These are phyloP conservation scores for Petrocephalus sullivani DNA, from an alignment of 2,797 vertebrate genomes.

Conservation along the genomic window DNA sequence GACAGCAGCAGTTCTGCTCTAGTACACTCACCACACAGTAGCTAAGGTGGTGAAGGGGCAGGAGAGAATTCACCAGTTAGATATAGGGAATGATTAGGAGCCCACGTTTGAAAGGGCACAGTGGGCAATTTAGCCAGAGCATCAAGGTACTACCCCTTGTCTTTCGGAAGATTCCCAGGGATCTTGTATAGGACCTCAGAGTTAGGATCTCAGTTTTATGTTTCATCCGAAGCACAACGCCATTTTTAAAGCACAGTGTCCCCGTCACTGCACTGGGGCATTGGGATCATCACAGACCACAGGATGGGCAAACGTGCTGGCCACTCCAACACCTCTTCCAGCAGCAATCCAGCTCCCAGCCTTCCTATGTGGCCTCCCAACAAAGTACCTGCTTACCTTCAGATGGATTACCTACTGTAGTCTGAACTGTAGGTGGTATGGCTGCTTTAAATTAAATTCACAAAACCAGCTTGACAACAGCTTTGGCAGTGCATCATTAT, in stretches of 20 bases:
- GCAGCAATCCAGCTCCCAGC: neutral
- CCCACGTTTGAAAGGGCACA: neutral
- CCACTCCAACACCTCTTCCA: neutral
- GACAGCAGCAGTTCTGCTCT: neutral
- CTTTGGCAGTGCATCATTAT: neutral
- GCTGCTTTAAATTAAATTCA: neutral
- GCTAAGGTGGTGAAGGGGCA: neutral
- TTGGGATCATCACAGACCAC: neutral
- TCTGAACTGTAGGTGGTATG: neutral
- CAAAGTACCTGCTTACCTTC: neutral
- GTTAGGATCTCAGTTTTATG: neutral
- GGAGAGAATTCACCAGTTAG: neutral
- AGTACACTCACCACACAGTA: neutral
- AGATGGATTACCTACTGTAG: neutral
- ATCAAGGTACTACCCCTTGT: neutral
- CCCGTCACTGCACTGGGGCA: neutral
- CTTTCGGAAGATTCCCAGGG: neutral
- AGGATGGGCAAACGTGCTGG: neutral
- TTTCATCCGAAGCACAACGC: neutral
- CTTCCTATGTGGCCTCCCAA: neutral
- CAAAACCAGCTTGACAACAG: neutral
- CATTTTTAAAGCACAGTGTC: neutral
- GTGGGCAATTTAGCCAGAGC: neutral
- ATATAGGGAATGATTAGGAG: neutral
- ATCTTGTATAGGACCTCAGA: neutral